Conservation (phyloP, 2,797 vertebrate species). For the Anabacerthia variegaticeps region DNA sequence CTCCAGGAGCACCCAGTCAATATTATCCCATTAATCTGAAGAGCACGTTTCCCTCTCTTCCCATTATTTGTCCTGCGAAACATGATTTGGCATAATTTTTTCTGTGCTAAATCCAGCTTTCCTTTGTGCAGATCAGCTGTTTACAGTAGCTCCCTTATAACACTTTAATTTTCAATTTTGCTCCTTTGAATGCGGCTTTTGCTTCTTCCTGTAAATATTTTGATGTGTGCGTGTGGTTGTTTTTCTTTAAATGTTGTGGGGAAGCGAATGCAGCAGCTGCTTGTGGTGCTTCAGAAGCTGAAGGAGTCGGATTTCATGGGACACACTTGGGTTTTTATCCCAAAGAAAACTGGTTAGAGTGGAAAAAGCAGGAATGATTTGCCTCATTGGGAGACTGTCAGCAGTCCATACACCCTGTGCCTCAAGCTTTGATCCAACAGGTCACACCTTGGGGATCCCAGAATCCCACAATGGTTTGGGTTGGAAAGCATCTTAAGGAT, state of each 20-base stretch:
- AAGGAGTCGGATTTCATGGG: conserved; percentile 60
- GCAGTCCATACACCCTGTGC: rapidly evolving
- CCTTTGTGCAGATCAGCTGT: conserved; percentile 76
- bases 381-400: background rate
- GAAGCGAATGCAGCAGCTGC: conserved; percentile 74
- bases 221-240: conserved; percentile 62
- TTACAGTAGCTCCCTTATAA: conserved; percentile 71
- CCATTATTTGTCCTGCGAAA: conserved; percentile 46
- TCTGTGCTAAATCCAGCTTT: conserved; percentile 69
- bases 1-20: background rate
- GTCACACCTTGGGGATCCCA: background rate
- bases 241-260: conserved; percentile 60
- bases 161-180: conserved; percentile 78
- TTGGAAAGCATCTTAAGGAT: background rate
- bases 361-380: background rate
- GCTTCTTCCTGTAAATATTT: conserved; percentile 80
- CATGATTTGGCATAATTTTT: conserved; percentile 55
- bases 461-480: background rate
- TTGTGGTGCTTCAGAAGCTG: conserved; percentile 75
- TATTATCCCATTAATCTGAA: background rate
- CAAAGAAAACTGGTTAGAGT: background rate
- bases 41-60: background rate
- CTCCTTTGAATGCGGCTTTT: conserved; percentile 74
- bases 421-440: background rate
- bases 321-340: background rate